These are phyloP conservation scores for Eueides isabella DNA, from an alignment of 1,140 invertebrate species.

Conservation along the genomic window DNA sequence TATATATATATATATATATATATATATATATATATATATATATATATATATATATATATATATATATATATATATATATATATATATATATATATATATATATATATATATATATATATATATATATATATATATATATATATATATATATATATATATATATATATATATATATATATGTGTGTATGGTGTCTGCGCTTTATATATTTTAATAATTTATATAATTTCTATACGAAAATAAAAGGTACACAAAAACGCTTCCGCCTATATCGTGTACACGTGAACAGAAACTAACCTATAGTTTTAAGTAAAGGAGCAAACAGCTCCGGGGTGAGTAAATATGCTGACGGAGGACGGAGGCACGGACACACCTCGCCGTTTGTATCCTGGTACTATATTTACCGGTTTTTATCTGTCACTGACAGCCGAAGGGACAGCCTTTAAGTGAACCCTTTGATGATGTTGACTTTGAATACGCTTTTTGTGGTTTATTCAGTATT, in stretches of 20 bases:
- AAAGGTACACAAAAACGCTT: constrained; percentile 22
- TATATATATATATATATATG: too few relatives aligned
- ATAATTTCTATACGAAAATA: background rate
- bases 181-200: too few relatives aligned
- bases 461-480: constrained; percentile 51
- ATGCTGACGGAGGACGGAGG: constrained; percentile 78
- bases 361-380: constrained; percentile 62
- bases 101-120: too few relatives aligned
- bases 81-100: too few relatives aligned
- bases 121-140: too few relatives aligned
- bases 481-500: constrained; percentile 20
- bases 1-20: too few relatives aligned
- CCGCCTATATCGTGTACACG: constrained; percentile 38
- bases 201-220: too few relatives aligned
- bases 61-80: too few relatives aligned
- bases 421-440: constrained; percentile 63
- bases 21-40: too few relatives aligned
- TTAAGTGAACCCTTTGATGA: constrained; percentile 66
- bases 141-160: too few relatives aligned
- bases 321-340: constrained; percentile 75
- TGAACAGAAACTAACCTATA: constrained; percentile 50
- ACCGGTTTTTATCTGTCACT: constrained; percentile 74
- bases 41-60: too few relatives aligned
- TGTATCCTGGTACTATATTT: constrained; percentile 48
- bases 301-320: constrained; percentile 75